Base-by-base conservation (phyloP, 2,113 vertebrate species). In the Boleophthalmus pectinirostris region DNA sequence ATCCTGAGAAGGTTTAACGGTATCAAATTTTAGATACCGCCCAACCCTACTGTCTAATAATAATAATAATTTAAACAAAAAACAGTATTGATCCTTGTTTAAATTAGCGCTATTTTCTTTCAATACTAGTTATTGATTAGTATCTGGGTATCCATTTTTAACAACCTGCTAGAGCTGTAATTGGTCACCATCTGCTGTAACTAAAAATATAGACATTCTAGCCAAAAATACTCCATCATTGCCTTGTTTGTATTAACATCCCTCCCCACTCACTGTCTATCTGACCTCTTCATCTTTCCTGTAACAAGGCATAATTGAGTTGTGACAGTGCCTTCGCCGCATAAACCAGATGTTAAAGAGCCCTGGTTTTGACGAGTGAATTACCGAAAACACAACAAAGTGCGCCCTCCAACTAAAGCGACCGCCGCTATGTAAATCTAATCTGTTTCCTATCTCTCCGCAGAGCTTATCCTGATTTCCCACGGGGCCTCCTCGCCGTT, bases 331-430 rank as follows among this genome's bases (percentile, higher is more conserved):
- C 25, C 16, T 9, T 61, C 15, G 3, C 58, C 15, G 7, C 24
- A 20, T 20, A 18, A 61, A 33, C 58, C 58, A 61, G 58, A 61
- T 61, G 33, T 33, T 64, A n/a, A 43, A 21, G 9, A 64, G 33
- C 29, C 33, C 11, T 5, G 16, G 29, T 43, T 64, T 13, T 64
- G 61, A 43, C 43, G 43, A 15, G 61, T 47, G 45, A 66, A 47
- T 66, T 66, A 66, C n/a, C 23, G 20, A 66, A 66, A 15, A 57
- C 38, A 70, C 38, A 71, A 24, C 18, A 49, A 57, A 60, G 43
- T 49, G 18, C 14, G 15, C 18, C 18, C 58, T 18, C 12, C 13
- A 49, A 63, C 24, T 21, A 43, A 33, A 20, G 16, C 3, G 23
- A 63, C 24, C 7, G 13, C 12, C 9, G 69, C 46, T 47, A 61